Percentiles rank a stretch among this genome's conserved stretches.
These are phyloP conservation scores for Epinephelus cyanopodus DNA, from an alignment of 2,113 vertebrate genomes.

Conservation along the genomic window DNA sequence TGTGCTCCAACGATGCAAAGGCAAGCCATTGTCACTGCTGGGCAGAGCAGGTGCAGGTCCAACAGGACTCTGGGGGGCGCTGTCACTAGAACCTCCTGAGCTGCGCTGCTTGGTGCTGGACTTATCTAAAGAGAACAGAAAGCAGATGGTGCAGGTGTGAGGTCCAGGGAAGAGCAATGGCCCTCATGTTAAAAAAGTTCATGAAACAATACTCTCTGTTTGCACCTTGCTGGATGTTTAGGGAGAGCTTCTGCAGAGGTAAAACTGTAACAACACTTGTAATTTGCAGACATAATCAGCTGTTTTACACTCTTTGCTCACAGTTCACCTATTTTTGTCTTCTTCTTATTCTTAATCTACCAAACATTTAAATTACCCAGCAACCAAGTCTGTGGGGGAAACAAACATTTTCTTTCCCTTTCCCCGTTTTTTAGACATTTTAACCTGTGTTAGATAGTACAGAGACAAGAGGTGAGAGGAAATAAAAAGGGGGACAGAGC, in stretches of 20 bases:
- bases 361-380: neutral
- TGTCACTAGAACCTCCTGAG: slow-evolving; percentile 82
- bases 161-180: neutral
- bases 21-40: slow-evolving; percentile 75
- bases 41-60: slow-evolving; percentile 74
- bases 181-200: neutral
- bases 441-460: neutral
- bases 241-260: neutral
- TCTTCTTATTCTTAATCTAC: too few relatives aligned
- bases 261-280: neutral
- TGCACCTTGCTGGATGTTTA: neutral
- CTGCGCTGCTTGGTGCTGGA: slow-evolving; percentile 74
- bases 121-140: slow-evolving; percentile 76
- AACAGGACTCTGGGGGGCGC: slow-evolving; percentile 81
- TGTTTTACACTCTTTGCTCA: neutral
- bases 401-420: neutral
- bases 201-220: neutral
- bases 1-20: slow-evolving; percentile 77
- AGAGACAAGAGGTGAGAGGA: neutral
- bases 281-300: too few relatives aligned
- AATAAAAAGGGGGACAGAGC: neutral
- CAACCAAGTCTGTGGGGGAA: neutral
- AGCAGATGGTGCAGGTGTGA: slow-evolving; percentile 10
- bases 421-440: neutral
- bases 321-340: too few relatives aligned